Evolutionary conservation across 2,888 invertebrate species (phyloP).

Genomic region (Hydrotaea cyrtoneurina): DNA sequence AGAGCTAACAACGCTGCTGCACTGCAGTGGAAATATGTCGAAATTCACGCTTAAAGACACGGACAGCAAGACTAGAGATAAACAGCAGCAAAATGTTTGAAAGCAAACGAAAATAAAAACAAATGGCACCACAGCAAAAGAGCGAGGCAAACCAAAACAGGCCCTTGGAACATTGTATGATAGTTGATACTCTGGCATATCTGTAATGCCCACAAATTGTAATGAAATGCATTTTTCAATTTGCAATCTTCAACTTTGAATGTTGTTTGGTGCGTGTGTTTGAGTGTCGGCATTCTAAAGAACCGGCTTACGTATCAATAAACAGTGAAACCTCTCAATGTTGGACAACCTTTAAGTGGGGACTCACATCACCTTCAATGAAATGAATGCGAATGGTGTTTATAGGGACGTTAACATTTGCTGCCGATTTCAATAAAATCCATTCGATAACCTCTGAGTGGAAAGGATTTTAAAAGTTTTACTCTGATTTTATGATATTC

Average conservation of each 20-base stretch:
- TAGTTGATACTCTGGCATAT: background rate
- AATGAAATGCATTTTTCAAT: constrained; percentile 1
- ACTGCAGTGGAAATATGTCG: constrained; percentile 14
- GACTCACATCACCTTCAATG: too few species aligned
- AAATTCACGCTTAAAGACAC: constrained; percentile 25
- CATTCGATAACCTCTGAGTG: too few species aligned
- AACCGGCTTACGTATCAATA: background rate
- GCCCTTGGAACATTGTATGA: background rate
- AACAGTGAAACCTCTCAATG: background rate
- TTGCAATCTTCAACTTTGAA: constrained; percentile 1
- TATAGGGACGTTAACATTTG: too few species aligned
- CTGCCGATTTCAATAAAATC: too few species aligned
- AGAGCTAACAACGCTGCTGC: background rate
- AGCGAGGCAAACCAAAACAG: too few species aligned
- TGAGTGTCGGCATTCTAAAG: background rate
- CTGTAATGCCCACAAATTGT: background rate
- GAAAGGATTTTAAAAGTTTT: too few species aligned
- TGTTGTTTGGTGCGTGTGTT: background rate
- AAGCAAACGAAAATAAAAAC: background rate
- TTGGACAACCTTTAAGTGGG: background rate
- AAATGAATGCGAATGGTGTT: too few species aligned
- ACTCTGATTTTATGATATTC: too few species aligned
- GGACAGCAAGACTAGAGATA: background rate
- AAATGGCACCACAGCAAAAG: background rate
- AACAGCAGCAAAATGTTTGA: background rate